These are phyloP conservation scores for Halcyon malimbica DNA, from an alignment of 2,113 vertebrate genomes.

Conservation along the genomic window DNA sequence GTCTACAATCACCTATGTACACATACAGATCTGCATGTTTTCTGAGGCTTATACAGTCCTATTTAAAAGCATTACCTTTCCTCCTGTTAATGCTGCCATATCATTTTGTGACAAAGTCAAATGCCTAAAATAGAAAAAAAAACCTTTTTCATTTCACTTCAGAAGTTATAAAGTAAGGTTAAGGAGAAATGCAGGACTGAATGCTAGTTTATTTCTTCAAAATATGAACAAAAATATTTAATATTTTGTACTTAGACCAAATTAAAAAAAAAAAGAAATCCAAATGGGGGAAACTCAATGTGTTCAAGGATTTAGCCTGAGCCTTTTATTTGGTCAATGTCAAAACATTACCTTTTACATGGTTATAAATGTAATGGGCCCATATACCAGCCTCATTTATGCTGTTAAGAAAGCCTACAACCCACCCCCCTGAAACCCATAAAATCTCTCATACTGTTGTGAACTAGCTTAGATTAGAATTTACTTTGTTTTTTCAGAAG, in stretches of 20 bases:
- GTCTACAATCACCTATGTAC: background rate
- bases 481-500: conserved; percentile 32
- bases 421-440: background rate
- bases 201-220: background rate
- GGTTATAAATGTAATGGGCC: background rate
- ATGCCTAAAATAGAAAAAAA: conserved; percentile 80
- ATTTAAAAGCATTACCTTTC: conserved; percentile 81
- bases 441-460: background rate
- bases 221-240: background rate
- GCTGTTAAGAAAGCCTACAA: background rate
- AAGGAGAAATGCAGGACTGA: background rate
- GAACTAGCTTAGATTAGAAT: background rate
- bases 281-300: background rate
- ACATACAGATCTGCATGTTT: background rate
- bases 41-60: background rate
- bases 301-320: background rate
- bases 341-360: background rate
- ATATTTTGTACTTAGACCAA: background rate
- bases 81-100: conserved; percentile 97
- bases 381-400: background rate
- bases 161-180: background rate
- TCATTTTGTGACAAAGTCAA: conserved; percentile 98
- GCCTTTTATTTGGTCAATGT: background rate
- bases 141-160: background rate
- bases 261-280: background rate